These are phyloP conservation scores for Sparus aurata DNA, from an alignment of 2,797 vertebrate species.

Conservation along the genomic window DNA sequence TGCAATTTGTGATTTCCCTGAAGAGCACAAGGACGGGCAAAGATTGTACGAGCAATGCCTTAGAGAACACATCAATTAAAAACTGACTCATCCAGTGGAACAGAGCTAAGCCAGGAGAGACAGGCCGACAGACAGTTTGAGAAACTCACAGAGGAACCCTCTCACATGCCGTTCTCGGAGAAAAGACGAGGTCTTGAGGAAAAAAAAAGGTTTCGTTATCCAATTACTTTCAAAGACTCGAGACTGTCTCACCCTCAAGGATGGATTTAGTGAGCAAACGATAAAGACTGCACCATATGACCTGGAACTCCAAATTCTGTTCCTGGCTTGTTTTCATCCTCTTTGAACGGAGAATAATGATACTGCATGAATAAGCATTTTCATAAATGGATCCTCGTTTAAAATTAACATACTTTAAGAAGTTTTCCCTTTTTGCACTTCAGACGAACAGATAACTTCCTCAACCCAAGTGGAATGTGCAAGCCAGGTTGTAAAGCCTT, in stretches of 20 bases:
- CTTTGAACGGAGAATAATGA: slow-evolving; percentile 58
- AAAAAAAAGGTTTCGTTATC: slow-evolving; percentile 43
- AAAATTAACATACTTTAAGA: slow-evolving; percentile 64
- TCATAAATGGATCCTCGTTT: slow-evolving; percentile 62
- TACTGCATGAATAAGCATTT: slow-evolving; percentile 78
- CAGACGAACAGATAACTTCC: slow-evolving; percentile 69
- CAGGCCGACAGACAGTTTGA: slow-evolving; percentile 43
- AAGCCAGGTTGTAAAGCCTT: slow-evolving; percentile 85
- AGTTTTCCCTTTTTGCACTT: slow-evolving; percentile 74
- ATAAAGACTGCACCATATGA: slow-evolving; percentile 59
- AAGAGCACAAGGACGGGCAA: slow-evolving; percentile 85
- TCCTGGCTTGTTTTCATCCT: slow-evolving; percentile 64
- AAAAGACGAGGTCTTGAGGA: slow-evolving; percentile 46
- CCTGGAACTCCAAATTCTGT: slow-evolving; percentile 55
- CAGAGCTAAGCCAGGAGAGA: slow-evolving; percentile 67
- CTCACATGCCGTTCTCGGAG: slow-evolving; percentile 56
- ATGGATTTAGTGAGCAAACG: slow-evolving; percentile 56
- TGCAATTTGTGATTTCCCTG: slow-evolving; percentile 83
- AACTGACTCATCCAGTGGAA: slow-evolving; percentile 79
- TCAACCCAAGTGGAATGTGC: slow-evolving; percentile 74
- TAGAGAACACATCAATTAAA: slow-evolving; percentile 86
- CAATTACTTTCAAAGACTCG: slow-evolving; percentile 61
- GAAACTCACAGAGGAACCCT: slow-evolving; percentile 47
- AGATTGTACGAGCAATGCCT: slow-evolving; percentile 87
- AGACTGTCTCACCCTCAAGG: slow-evolving; percentile 44